Evolutionary conservation across 2,113 vertebrate species (phyloP).

Genomic region (Cygnus buccinator): DNA sequence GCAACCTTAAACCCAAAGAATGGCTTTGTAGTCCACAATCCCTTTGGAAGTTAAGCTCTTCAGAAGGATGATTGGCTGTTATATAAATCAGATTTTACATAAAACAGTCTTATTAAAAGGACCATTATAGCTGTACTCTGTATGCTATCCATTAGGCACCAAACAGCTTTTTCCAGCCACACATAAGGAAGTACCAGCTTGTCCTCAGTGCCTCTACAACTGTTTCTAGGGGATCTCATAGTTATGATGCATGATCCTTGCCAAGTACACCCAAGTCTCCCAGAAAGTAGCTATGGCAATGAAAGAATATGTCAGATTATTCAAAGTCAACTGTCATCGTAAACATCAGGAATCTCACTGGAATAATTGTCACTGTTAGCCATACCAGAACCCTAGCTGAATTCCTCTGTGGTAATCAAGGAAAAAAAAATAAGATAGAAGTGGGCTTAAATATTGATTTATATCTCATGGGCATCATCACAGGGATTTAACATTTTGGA

Average conservation of each 20-base stretch:
- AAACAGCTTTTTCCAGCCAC: background rate
- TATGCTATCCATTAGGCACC: background rate
- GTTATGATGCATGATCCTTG: background rate
- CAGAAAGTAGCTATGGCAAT: slow-evolving; percentile 17
- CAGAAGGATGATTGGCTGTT: background rate
- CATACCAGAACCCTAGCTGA: background rate
- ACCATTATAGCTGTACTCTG: background rate
- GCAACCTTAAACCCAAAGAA: slow-evolving; percentile 58
- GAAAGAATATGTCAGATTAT: slow-evolving; percentile 7
- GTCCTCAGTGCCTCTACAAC: background rate
- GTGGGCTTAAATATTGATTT: background rate
- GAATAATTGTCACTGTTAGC: background rate
- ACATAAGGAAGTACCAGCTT: background rate
- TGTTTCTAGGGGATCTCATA: slow-evolving; percentile 2
- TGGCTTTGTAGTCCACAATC: slow-evolving; percentile 22
- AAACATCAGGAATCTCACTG: background rate
- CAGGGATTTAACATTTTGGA: background rate
- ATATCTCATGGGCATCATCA: background rate
- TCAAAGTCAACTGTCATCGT: background rate
- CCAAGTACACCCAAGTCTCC: background rate
- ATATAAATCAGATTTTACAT: slow-evolving; percentile 44
- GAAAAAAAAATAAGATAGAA: background rate
- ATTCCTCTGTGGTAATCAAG: background rate
- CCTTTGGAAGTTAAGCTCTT: slow-evolving; percentile 26
- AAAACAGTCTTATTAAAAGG: slow-evolving; percentile 26